phyloP scores from a whole-genome alignment of 2,888 invertebrate genomes.

The Rapana venosa region DNA sequence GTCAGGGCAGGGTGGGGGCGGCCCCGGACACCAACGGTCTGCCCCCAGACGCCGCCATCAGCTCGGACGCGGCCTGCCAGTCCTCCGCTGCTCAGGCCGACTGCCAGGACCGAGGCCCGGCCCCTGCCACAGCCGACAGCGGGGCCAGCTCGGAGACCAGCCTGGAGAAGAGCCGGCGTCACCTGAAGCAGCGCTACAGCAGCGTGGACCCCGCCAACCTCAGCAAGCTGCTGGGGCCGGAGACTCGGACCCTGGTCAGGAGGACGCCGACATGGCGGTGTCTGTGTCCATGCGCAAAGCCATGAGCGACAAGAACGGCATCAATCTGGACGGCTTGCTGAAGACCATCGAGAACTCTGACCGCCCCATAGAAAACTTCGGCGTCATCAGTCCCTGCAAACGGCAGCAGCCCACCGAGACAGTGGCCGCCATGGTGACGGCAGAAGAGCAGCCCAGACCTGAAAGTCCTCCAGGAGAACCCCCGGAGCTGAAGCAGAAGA shows the following conservation, averaged over 20 bases:
- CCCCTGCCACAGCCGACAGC: background rate
- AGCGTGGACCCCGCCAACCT: constrained; percentile 62
- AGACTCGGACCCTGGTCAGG: constrained; percentile 35
- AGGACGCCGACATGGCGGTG: constrained; percentile 49
- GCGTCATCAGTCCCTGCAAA: constrained; percentile 52
- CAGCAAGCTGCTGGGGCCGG: constrained; percentile 48
- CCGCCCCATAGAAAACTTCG: constrained; percentile 63
- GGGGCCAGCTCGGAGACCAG: background rate
- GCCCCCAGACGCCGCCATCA: background rate
- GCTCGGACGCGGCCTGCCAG: background rate
- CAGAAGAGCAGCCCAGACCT: constrained; percentile 30
- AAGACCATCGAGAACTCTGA: constrained; percentile 72
- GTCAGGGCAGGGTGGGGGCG: no score
- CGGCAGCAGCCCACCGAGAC: constrained; percentile 32
- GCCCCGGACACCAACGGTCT: background rate
- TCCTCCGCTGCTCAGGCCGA: background rate
- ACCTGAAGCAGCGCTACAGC: constrained; percentile 51
- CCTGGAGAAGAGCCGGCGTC: constrained; percentile 50
- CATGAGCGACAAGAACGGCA: constrained; percentile 58
- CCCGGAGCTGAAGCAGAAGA: constrained; percentile 59
- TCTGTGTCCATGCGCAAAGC: constrained; percentile 63
- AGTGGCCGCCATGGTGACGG: constrained; percentile 42
- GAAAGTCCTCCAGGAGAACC: constrained; percentile 52
- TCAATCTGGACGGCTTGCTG: constrained; percentile 71
- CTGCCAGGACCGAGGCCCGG: background rate